These are phyloP conservation scores for Lampris megalopsis DNA, from an alignment of 2,113 vertebrate genomes.

Conservation along the genomic window DNA sequence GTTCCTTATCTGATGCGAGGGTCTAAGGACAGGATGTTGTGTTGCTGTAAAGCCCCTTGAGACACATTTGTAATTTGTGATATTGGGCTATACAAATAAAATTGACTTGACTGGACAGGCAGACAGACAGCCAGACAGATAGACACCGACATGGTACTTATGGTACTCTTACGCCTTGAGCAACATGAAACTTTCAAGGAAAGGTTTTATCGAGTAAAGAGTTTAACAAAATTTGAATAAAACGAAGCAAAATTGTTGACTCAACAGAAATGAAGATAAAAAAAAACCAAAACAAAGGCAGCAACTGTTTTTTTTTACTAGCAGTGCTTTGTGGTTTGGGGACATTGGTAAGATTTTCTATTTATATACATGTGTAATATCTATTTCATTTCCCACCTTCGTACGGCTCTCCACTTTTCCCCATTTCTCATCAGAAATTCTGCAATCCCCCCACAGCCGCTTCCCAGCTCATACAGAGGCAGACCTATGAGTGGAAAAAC, in stretches of 20 bases:
- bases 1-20: too few species aligned
- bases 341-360: background rate
- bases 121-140: background rate
- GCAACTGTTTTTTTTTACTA: background rate
- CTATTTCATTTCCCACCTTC: too few species aligned
- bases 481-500: background rate
- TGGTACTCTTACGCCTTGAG: conserved; percentile 5
- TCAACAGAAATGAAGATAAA: background rate
- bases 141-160: background rate
- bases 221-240: too few species aligned
- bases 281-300: conserved; percentile 22
- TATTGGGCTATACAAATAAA: too few species aligned
- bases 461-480: background rate
- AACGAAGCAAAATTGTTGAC: too few species aligned
- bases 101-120: background rate
- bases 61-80: too few species aligned
- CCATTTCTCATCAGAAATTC: background rate
- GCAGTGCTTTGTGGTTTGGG: background rate
- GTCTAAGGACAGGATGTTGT: too few species aligned
- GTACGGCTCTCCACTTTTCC: too few species aligned
- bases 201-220: background rate
- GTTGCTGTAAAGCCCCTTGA: too few species aligned
- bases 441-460: background rate
- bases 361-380: too few species aligned
- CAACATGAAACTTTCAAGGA: conserved; percentile 20